Percentiles rank a stretch among this genome's conserved stretches.
Conservation (phyloP, 2,888 invertebrate species). For the Anthrax anthrax region DNA sequence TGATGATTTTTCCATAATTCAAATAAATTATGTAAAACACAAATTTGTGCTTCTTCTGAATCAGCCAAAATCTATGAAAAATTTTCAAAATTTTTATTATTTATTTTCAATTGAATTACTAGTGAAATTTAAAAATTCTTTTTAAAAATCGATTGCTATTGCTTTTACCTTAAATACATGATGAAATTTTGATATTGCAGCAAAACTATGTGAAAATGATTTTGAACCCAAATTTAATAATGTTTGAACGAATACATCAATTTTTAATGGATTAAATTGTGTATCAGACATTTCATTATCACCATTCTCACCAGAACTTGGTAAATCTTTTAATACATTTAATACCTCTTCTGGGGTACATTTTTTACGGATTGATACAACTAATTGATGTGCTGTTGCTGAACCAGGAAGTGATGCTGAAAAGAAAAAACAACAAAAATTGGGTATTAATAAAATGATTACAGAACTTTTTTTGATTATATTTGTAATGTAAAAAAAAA, state of each 20-base stretch:
- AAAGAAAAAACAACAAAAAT: background rate
- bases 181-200: slow-evolving; percentile 95
- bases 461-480: too few species aligned
- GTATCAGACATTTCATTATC: slow-evolving; percentile 47
- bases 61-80: slow-evolving; percentile 63
- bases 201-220: slow-evolving; percentile 96
- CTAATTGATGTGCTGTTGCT: slow-evolving; percentile 71
- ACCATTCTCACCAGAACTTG: slow-evolving; percentile 52
- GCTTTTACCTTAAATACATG: slow-evolving; percentile 69
- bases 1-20: slow-evolving; percentile 93
- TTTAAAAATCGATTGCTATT: background rate
- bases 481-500: too few species aligned
- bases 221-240: slow-evolving; percentile 86
- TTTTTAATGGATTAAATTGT: slow-evolving; percentile 80
- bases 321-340: slow-evolving; percentile 71
- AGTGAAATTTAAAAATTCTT: background rate
- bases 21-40: slow-evolving; percentile 80
- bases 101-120: background rate
- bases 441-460: too few species aligned
- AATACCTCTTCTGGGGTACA: slow-evolving; percentile 83
- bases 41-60: slow-evolving; percentile 90
- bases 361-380: slow-evolving; percentile 75
- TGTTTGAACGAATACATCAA: slow-evolving; percentile 95
- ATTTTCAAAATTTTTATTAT: too few species aligned
- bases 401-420: slow-evolving; percentile 67